These are phyloP conservation scores for Salarias fasciatus DNA, from an alignment of 2,797 vertebrate genomes.

Conservation along the genomic window DNA sequence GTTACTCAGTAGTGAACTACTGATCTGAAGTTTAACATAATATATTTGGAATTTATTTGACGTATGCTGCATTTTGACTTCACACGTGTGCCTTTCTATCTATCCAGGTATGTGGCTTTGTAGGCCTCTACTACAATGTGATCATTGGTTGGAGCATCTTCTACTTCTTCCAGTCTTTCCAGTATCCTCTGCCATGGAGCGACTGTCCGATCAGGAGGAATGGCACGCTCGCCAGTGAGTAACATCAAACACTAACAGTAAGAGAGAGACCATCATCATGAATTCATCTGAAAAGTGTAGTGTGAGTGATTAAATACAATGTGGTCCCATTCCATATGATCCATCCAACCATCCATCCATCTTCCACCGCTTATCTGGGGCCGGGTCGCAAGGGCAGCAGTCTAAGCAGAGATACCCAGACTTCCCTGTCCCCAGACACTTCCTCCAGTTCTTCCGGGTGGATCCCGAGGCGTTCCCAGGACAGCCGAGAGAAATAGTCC, in stretches of 20 bases:
- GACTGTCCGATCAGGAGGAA: constrained; percentile 87
- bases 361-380: too few relatives aligned
- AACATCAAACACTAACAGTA: background rate
- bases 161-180: constrained; percentile 95
- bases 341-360: too few relatives aligned
- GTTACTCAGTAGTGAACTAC: background rate
- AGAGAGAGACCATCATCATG: too few relatives aligned
- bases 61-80: background rate
- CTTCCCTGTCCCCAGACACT: too few relatives aligned
- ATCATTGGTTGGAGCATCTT: constrained; percentile 96
- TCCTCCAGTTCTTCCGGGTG: too few relatives aligned
- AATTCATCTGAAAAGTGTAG: too few relatives aligned
- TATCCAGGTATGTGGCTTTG: constrained; percentile 91
- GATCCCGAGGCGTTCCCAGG: too few relatives aligned
- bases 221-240: constrained; percentile 75
- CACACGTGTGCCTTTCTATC: constrained; percentile 3
- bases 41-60: background rate
- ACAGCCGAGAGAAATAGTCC: too few relatives aligned
- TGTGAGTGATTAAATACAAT: too few relatives aligned
- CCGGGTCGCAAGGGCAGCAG: too few relatives aligned
- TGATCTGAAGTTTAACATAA: constrained; percentile 3
- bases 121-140: constrained; percentile 93
- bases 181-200: constrained; percentile 91
- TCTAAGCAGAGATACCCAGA: too few relatives aligned
- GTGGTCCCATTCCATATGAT: too few relatives aligned